Percentiles rank a stretch among this genome's conserved stretches.
These are phyloP conservation scores for Eupithecia inturbata DNA, from an alignment of 2,888 invertebrate genomes.

Conservation along the genomic window DNA sequence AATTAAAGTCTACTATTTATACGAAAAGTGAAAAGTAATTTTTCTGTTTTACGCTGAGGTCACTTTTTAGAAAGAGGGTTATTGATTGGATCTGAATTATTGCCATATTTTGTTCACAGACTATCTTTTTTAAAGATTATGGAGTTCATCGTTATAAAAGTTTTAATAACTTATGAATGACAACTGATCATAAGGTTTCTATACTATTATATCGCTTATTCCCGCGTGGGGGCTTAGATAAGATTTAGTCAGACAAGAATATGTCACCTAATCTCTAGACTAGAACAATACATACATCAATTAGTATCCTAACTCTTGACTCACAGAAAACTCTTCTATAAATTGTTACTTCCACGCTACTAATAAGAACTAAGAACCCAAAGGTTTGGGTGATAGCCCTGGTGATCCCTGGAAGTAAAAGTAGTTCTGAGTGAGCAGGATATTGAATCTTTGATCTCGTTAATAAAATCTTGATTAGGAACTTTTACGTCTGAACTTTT, in stretches of 20 bases:
- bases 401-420: conserved; percentile 14
- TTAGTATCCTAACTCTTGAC: not conserved
- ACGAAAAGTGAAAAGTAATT: not conserved
- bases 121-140: not conserved
- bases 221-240: not conserved
- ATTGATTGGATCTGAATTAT: not conserved
- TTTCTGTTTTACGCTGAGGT: not conserved
- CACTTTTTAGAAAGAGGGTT: not conserved
- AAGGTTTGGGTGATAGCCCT: conserved; percentile 11
- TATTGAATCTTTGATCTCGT: conserved; percentile 9
- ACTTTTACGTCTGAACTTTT: conserved; percentile 3
- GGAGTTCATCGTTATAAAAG: not conserved
- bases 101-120: not conserved
- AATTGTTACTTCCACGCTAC: not conserved
- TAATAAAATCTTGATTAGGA: not conserved
- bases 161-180: not conserved
- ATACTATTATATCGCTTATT: not conserved
- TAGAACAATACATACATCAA: not conserved
- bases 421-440: not conserved
- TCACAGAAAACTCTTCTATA: not conserved
- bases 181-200: not conserved
- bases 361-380: not conserved
- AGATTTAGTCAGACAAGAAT: not conserved
- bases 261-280: not conserved
- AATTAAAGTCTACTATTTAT: not conserved